These are phyloP conservation scores for Oncopeltus fasciatus DNA, from an alignment of 1,140 invertebrate species.

Conservation along the genomic window DNA sequence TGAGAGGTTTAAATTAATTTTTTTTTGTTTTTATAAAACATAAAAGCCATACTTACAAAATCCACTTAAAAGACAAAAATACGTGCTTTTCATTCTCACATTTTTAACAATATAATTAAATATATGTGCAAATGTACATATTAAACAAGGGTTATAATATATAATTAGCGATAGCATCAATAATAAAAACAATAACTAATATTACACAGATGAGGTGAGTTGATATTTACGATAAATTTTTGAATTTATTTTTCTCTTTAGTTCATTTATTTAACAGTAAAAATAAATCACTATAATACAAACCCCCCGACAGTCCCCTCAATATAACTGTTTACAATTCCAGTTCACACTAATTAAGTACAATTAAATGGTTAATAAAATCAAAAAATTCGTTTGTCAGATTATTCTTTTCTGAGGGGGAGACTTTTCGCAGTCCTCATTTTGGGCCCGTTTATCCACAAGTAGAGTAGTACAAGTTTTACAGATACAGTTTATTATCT, in stretches of 20 bases:
- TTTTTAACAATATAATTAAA: slow-evolving; percentile 9
- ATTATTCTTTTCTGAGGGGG: neutral
- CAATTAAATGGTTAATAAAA: neutral
- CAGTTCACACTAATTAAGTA: neutral
- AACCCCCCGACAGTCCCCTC: neutral
- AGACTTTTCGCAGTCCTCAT: slow-evolving; percentile 12
- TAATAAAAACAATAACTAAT: slow-evolving; percentile 16
- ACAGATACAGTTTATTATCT: neutral
- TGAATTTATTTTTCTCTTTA: no score
- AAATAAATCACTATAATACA: slow-evolving; percentile 18
- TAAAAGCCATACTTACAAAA: slow-evolving; percentile 4
- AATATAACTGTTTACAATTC: neutral
- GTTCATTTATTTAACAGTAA: slow-evolving; percentile 16
- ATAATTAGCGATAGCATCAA: slow-evolving; percentile 15
- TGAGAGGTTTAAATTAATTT: neutral
- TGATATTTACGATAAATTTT: slow-evolving; percentile 6
- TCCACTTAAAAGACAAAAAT: slow-evolving; percentile 14
- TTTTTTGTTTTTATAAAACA: neutral
- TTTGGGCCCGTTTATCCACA: slow-evolving; percentile 14
- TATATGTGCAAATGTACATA: slow-evolving; percentile 19
- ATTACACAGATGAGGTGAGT: slow-evolving; percentile 9
- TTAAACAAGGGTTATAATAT: slow-evolving; percentile 17
- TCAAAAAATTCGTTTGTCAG: neutral
- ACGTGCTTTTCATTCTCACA: slow-evolving; percentile 14
- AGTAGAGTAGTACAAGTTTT: slow-evolving; percentile 9